Evolutionary conservation across 2,113 vertebrate genomes (phyloP).

Genomic region (Tachysurus vachellii): DNA sequence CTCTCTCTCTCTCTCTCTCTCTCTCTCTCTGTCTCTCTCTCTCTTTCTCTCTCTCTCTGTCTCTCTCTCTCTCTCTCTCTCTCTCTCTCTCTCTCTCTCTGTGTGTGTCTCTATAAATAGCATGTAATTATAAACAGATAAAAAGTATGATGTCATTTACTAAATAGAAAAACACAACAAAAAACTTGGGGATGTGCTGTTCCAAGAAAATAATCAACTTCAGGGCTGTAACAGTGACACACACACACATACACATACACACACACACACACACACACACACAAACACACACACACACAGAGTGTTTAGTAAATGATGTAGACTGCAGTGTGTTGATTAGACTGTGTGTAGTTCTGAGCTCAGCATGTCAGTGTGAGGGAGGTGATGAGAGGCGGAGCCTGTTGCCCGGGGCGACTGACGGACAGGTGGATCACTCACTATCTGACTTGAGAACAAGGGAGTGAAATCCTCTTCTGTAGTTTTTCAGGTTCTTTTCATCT

Average conservation of each 20-base stretch:
- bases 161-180: background rate
- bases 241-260: background rate
- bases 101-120: background rate
- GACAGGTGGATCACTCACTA: background rate
- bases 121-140: background rate
- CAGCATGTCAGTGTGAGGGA: background rate
- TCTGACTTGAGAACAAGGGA: background rate
- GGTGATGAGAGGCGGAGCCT: constrained; percentile 3
- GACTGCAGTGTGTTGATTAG: background rate
- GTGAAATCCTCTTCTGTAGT: background rate
- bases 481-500: background rate
- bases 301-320: background rate
- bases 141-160: background rate
- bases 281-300: background rate
- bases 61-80: background rate
- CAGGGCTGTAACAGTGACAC: background rate
- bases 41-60: background rate
- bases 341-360: background rate
- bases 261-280: background rate
- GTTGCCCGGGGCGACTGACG: background rate
- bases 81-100: background rate
- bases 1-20: no score
- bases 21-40: no score
- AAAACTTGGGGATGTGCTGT: background rate
- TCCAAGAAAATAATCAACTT: background rate